Conservation (phyloP, 1,140 invertebrate species). For the Bombus pascuorum region DNA sequence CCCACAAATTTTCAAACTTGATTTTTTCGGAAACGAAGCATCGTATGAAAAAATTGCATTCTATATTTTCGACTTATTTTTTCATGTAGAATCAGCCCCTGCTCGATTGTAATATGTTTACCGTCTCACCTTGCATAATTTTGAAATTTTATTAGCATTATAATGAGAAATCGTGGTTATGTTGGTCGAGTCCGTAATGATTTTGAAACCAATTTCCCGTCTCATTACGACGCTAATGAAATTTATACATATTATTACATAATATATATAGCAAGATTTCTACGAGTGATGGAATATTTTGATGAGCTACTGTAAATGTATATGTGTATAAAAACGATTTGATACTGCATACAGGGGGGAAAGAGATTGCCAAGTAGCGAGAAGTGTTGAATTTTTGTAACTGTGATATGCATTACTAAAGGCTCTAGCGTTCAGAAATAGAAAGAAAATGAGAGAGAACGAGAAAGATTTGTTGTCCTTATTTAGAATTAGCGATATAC, state of each 20-base stretch:
- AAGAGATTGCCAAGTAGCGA: slow-evolving; percentile 8
- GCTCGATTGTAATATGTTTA: too few species aligned
- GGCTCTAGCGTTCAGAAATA: slow-evolving; percentile 65
- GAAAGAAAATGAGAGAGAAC: not conserved
- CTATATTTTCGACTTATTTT: too few species aligned
- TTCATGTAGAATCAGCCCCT: too few species aligned
- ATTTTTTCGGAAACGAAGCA: too few species aligned
- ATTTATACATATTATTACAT: too few species aligned
- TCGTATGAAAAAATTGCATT: too few species aligned
- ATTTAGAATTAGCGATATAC: not conserved
- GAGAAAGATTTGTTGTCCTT: slow-evolving; percentile 7
- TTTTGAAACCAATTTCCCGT: too few species aligned
- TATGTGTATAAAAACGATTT: not conserved
- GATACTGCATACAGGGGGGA: not conserved
- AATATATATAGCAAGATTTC: not conserved
- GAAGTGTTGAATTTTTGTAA: slow-evolving; percentile 72
- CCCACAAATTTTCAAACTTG: too few species aligned
- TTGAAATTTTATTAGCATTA: not conserved
- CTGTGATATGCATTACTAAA: slow-evolving; percentile 82
- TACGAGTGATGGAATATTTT: not conserved
- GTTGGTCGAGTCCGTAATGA: too few species aligned
- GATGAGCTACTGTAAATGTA: not conserved
- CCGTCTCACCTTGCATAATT: not conserved
- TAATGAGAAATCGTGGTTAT: not conserved
- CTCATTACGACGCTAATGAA: too few species aligned